Base-by-base conservation (phyloP, 2,888 invertebrate species). In the Melinaea marsaeus region DNA sequence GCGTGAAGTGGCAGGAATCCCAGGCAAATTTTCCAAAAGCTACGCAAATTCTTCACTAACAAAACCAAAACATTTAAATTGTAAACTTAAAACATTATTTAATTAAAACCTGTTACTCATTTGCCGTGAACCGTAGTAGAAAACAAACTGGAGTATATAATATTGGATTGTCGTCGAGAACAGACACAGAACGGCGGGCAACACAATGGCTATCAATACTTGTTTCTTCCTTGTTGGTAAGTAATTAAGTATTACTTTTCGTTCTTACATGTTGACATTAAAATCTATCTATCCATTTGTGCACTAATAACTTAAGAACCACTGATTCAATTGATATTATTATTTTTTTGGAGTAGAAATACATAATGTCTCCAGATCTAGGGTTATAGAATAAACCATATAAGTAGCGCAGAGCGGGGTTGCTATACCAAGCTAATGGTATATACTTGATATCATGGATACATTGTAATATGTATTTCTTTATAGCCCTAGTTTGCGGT, bases 401-500 rank as follows among this genome's bases (percentile, higher is more conserved):
- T 37, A 37, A 37, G 7, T 6, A 37, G 37, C 37, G 37, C 37
- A 7, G 37, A 37, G 7, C 4, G 5, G 37, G 7, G 2, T 7
- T 7, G 37, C 37, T 37, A 42, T 42, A 9, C 42, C 6, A 42
- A 6, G 9, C 42, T 7, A 42, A 42, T 5, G 6, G 9, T 42
- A 42, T 42, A 42, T 3, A 42, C 11, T 37, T 42, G 42, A 42
- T 42, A 7, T 42, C 42, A 9, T 5, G 7, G 3, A 9, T 42
- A 9, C 33, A 54, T 9, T 51, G 33, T 22, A 22, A 22, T 22
- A 22, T 22, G 22, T 22, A 22, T 45, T 57, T 60, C 57, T 63
- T 76, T 74, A 7, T 67, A 85, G 85, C 81, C 45, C 69, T 83
- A 13, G 65, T 85, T 13, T 79, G 79, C 74, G 66, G 78, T 1